These are phyloP conservation scores for Hyposmocoma kahamanoa DNA, from an alignment of 1,140 invertebrate genomes.

Conservation along the genomic window DNA sequence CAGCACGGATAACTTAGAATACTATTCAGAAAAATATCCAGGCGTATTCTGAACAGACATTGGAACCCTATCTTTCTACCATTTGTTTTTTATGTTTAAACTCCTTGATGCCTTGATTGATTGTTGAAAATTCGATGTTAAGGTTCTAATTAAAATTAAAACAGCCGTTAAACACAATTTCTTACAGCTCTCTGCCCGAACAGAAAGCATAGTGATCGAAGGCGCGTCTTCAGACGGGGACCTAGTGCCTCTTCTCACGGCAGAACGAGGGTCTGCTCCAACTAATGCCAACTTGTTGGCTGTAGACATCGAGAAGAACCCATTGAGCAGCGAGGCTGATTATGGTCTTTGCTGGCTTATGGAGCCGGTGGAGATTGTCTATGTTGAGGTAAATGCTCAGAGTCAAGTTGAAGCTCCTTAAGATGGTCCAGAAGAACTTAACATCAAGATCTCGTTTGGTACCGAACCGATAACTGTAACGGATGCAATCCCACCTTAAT, in stretches of 20 bases:
- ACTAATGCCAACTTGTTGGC: constrained; percentile 81
- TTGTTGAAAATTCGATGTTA: too few species aligned
- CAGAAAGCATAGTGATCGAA: constrained; percentile 87
- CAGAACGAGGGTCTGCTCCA: constrained; percentile 77
- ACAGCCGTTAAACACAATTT: too few species aligned
- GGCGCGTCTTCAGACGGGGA: constrained; percentile 84
- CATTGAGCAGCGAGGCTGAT: constrained; percentile 79
- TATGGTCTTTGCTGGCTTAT: constrained; percentile 80
- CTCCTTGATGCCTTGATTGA: too few species aligned
- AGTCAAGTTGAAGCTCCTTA: neutral
- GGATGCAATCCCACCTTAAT: too few species aligned
- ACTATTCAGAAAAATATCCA: too few species aligned
- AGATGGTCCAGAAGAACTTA: neutral
- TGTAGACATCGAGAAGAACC: constrained; percentile 85
- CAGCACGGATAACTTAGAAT: too few species aligned
- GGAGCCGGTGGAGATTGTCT: constrained; percentile 85
- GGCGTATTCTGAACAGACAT: too few species aligned
- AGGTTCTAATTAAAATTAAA: too few species aligned
- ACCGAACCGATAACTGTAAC: too few species aligned
- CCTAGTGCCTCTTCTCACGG: constrained; percentile 81
- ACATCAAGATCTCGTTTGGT: too few species aligned
- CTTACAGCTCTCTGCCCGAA: constrained; percentile 77
- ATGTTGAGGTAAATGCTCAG: constrained; percentile 80
- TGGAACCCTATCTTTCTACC: too few species aligned
- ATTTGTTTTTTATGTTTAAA: too few species aligned